These are phyloP conservation scores for Caenorhabditis brenneri DNA, from an alignment of 1,140 invertebrate species.

Conservation along the genomic window DNA sequence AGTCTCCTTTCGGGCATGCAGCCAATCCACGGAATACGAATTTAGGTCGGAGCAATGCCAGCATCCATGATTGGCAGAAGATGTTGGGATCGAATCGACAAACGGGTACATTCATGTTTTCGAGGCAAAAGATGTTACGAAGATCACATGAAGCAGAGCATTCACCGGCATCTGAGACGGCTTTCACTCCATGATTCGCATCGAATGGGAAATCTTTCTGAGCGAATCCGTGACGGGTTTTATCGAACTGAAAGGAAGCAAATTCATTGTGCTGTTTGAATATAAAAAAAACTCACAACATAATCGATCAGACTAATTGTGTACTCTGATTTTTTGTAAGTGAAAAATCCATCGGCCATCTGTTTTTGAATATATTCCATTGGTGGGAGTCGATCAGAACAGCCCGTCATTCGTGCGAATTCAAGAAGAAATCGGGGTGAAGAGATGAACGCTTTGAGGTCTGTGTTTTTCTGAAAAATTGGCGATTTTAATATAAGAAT, in stretches of 20 bases:
- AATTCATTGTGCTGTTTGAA: too few relatives aligned
- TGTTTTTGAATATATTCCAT: not conserved
- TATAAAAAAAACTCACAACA: slow-evolving; percentile 11
- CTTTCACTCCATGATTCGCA: not conserved
- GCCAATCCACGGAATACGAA: slow-evolving; percentile 10
- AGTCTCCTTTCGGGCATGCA: slow-evolving; percentile 1
- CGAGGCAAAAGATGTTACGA: not conserved
- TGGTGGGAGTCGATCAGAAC: not conserved
- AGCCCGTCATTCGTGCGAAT: not conserved
- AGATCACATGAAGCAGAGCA: not conserved
- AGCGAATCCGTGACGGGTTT: slow-evolving; percentile 4
- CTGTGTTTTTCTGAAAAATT: slow-evolving; percentile 3
- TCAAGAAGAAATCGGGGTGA: not conserved
- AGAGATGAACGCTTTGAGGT: not conserved
- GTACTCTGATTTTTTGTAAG: not conserved
- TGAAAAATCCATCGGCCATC: not conserved
- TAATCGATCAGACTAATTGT: not conserved
- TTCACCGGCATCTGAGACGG: not conserved
- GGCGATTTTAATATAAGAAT: not conserved
- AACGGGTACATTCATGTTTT: slow-evolving; percentile 24
- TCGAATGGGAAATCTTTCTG: not conserved
- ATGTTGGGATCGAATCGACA: slow-evolving; percentile 4
- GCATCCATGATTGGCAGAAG: not conserved
- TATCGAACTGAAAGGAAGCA: slow-evolving; percentile 19
- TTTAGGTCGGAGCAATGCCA: not conserved